These are phyloP conservation scores for Oryzias curvinotus DNA, from an alignment of 2,113 vertebrate species.

Conservation along the genomic window DNA sequence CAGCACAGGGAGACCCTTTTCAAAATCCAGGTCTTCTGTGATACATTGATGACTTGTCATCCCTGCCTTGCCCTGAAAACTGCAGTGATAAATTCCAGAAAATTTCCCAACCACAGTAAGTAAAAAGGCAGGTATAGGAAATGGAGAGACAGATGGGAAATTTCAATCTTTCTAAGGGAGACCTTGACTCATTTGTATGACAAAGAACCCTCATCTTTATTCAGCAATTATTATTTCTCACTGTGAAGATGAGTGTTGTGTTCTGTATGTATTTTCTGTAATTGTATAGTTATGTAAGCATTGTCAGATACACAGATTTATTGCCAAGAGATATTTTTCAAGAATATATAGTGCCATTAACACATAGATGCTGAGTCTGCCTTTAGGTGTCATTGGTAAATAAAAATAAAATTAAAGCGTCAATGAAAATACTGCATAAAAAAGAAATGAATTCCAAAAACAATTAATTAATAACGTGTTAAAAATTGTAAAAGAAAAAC, in stretches of 20 bases:
- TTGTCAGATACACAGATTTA: slow-evolving; percentile 13
- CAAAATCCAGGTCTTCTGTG: neutral
- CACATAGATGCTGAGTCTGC: slow-evolving; percentile 9
- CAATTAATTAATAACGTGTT: slow-evolving; percentile 22
- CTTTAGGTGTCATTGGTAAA: slow-evolving; percentile 21
- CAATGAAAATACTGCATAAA: slow-evolving; percentile 6
- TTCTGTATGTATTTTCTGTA: slow-evolving; percentile 18
- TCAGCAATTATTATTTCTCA: slow-evolving; percentile 8
- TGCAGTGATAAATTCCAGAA: too few relatives aligned
- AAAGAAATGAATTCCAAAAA: slow-evolving; percentile 27
- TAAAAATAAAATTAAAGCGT: slow-evolving; percentile 9
- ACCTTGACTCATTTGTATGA: neutral
- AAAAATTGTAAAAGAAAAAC: slow-evolving; percentile 22
- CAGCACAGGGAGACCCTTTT: too few relatives aligned
- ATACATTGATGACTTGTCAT: too few relatives aligned
- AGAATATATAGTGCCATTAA: slow-evolving; percentile 1
- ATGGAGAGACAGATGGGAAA: too few relatives aligned
- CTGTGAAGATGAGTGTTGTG: slow-evolving; percentile 16
- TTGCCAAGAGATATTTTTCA: slow-evolving; percentile 39
- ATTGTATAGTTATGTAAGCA: slow-evolving; percentile 43
- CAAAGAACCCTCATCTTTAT: slow-evolving; percentile 4
- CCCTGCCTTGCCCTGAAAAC: too few relatives aligned
- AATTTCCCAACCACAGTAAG: too few relatives aligned
- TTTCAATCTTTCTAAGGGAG: neutral
- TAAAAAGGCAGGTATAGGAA: too few relatives aligned